Evolutionary conservation across 2,113 vertebrate genomes (phyloP).

Genomic region (Campylomormyrus tamandua): DNA sequence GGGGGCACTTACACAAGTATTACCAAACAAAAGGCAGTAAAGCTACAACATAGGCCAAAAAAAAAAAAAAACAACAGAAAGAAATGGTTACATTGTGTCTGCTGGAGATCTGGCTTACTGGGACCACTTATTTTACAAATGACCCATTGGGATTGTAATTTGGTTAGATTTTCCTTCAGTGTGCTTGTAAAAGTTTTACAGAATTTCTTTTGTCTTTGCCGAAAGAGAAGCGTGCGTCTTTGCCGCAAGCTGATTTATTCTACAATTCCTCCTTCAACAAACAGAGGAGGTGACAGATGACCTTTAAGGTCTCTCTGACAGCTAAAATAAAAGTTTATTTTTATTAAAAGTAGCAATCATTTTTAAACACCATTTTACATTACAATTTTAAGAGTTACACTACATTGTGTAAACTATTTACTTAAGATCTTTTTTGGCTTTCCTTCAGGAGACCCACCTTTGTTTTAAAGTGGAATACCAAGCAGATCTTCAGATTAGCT

Average conservation of each 20-base stretch:
- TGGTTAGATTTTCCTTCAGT: constrained; percentile 43
- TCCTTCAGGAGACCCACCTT: constrained; percentile 67
- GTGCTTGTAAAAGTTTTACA: constrained; percentile 37
- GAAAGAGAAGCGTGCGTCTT: constrained; percentile 17
- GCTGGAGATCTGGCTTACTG: background rate
- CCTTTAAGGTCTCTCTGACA: constrained; percentile 54
- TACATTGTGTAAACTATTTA: constrained; percentile 71
- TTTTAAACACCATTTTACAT: constrained; percentile 44
- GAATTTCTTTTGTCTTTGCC: constrained; percentile 31
- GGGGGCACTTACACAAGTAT: background rate
- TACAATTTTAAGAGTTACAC: constrained; percentile 67
- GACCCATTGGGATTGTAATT: constrained; percentile 31
- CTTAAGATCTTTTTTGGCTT: constrained; percentile 69
- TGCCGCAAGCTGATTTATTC: constrained; percentile 55
- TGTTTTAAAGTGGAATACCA: constrained; percentile 74
- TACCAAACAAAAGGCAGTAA: background rate
- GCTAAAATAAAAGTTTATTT: constrained; percentile 71
- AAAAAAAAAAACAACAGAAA: background rate
- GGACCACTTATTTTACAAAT: constrained; percentile 25
- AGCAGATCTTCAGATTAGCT: constrained; percentile 64
- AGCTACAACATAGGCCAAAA: background rate
- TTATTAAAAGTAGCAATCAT: constrained; percentile 66
- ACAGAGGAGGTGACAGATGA: constrained; percentile 54
- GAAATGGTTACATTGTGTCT: background rate
- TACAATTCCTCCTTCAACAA: constrained; percentile 61